Percentiles rank a stretch among this genome's conserved stretches.
These are phyloP conservation scores for Trochalopteron elliotii DNA, from an alignment of 2,113 vertebrate genomes.

Conservation along the genomic window DNA sequence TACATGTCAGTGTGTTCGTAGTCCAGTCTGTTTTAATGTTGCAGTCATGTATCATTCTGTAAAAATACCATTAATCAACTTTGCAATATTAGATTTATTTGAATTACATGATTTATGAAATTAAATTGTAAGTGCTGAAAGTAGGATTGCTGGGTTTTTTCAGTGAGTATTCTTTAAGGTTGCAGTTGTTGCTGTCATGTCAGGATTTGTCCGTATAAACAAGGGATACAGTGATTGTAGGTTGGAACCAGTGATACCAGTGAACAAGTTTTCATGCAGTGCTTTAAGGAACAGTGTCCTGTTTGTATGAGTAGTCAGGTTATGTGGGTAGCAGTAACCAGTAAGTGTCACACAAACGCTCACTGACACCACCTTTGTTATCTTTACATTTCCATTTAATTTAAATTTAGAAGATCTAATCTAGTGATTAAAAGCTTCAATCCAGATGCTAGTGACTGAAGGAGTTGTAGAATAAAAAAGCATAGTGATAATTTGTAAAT, in stretches of 20 bases:
- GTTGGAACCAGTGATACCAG: not conserved
- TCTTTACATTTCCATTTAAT: slow-evolving; percentile 58
- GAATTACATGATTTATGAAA: not conserved
- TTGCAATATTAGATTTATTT: not conserved
- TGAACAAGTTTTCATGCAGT: not conserved
- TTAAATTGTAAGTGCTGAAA: not conserved
- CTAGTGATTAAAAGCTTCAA: slow-evolving; percentile 46
- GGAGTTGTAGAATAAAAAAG: not conserved
- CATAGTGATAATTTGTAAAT: not conserved
- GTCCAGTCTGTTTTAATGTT: not conserved
- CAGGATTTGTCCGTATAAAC: not conserved
- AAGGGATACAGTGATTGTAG: not conserved
- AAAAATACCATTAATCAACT: not conserved
- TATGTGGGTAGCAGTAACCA: not conserved
- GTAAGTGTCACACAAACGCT: not conserved
- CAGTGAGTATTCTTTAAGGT: not conserved
- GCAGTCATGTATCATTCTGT: not conserved
- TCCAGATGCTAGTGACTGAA: not conserved
- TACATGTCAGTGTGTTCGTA: slow-evolving; percentile 23
- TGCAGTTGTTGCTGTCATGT: not conserved
- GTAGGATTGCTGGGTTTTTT: not conserved
- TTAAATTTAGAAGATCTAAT: slow-evolving; percentile 37
- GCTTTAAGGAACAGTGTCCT: not conserved
- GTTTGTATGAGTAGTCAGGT: not conserved
- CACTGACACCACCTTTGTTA: slow-evolving; percentile 32